Evolutionary conservation across 2,797 vertebrate species (phyloP), one percentile per base, ranked within the genome.

Genomic region (Darevskia nairensis): DNA sequence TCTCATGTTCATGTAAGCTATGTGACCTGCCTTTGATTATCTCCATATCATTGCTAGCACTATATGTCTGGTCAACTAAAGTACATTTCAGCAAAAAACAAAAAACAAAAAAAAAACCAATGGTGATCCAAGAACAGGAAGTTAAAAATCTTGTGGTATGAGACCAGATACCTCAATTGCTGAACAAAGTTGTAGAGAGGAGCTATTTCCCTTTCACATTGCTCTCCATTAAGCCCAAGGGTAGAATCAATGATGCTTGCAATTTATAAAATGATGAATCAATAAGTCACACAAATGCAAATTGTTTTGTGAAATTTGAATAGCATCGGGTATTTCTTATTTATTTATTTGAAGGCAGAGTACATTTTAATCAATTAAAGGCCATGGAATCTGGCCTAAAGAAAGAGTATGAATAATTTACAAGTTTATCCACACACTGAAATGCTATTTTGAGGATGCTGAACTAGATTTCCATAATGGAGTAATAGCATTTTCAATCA

Each of bases 221-320:
- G 39, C 23, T 82, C 75, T 86, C 85, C 19, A 61, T 78, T 46
- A 78, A 72, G 74, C 72, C 55, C 76, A 82, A 86, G 85, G 66
- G 46, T 8, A 86, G 8, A 82, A 84, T 84, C 86, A 82, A 87
- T 81, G 88, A 91, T 84, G 29, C 50, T 41, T 79, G 23, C 7
- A 32, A 25, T 80, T 88, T 80, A 80, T 35, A 86, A 89, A 90
- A 81, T 84, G 23, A 89, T 66, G 27, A 81, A 86, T 44, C n/a
- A 80, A 76, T 82, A 86, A 74, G 88, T 72, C 13, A 76, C 75
- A 90, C 39, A 10, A 78, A 89, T 72, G 59, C 76, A n/a, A 81
- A 81, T 86, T 69, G 55, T 90, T 29, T 64, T 89, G 80, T 83
- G 80, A 74, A 89, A 85, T 89, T 79, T 80, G 66, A 83, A 61